Percentiles rank a stretch among this genome's conserved stretches.
Evolutionary conservation across 1,140 invertebrate species (phyloP).

Genomic region (Dolichoris vasculosae): DNA sequence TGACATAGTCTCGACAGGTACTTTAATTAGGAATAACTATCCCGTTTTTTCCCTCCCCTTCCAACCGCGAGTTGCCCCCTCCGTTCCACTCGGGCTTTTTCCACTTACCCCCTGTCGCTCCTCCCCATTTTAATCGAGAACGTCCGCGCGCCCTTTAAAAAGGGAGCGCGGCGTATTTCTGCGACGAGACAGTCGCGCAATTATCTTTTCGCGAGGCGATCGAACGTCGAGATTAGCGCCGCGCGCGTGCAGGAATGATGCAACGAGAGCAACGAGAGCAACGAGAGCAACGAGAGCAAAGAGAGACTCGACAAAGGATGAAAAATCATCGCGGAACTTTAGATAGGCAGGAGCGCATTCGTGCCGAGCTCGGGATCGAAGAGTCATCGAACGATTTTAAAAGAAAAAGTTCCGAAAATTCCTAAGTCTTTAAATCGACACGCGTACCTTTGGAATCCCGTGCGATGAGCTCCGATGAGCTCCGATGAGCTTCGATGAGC

Average conservation of each 20-base stretch:
- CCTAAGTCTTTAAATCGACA: too few relatives aligned
- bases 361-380: background rate
- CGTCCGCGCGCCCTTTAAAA: background rate
- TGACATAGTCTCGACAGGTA: conserved; percentile 29
- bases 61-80: background rate
- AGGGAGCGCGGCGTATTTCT: background rate
- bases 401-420: too few relatives aligned
- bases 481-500: too few relatives aligned
- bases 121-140: background rate
- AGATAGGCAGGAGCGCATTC: background rate
- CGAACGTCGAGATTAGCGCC: conserved; percentile 15
- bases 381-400: too few relatives aligned
- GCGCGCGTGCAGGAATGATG: background rate
- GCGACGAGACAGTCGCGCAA: background rate
- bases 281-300: too few relatives aligned
- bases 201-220: conserved; percentile 16
- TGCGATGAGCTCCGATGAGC: too few relatives aligned
- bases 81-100: background rate
- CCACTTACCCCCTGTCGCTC: background rate
- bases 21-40: conserved; percentile 43
- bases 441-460: too few relatives aligned
- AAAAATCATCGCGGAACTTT: background rate
- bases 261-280: too few relatives aligned
- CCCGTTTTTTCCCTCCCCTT: background rate
- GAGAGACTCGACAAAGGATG: background rate